Evolutionary conservation across 2,888 invertebrate species (phyloP).

Genomic region (Eupsilia transversa): DNA sequence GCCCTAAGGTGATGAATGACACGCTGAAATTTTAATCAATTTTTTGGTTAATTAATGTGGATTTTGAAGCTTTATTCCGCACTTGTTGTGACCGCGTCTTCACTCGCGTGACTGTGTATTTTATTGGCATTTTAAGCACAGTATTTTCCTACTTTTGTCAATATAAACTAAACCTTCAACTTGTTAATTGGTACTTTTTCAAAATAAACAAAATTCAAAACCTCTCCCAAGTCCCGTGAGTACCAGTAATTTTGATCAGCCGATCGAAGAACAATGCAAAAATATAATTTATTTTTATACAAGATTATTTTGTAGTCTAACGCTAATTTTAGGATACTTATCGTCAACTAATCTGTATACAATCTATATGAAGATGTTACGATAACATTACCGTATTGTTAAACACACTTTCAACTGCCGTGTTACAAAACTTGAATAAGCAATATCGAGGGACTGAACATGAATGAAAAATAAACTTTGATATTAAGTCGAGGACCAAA

Average conservation of each 20-base stretch:
- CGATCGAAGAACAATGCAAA: no score
- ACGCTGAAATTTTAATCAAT: conserved; percentile 28
- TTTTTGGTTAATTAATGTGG: conserved; percentile 1
- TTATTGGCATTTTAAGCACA: background rate
- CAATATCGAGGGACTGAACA: background rate
- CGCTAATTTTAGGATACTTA: background rate
- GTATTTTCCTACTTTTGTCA: background rate
- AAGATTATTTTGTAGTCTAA: background rate
- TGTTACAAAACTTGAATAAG: background rate
- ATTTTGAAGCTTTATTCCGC: background rate
- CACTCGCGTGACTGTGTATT: background rate
- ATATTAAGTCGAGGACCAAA: background rate
- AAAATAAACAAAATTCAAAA: background rate
- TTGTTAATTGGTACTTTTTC: background rate
- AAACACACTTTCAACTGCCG: background rate
- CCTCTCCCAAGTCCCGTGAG: background rate
- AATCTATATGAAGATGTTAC: background rate
- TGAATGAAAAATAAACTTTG: background rate
- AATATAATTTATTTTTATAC: background rate
- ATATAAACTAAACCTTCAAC: background rate
- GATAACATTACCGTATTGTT: background rate
- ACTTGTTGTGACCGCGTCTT: no score
- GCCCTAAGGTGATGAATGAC: conserved; percentile 7
- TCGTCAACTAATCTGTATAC: background rate
- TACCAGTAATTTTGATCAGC: background rate